These are phyloP conservation scores for Camelus bactrianus DNA, from an alignment of 2,113 vertebrate species.

Conservation along the genomic window DNA sequence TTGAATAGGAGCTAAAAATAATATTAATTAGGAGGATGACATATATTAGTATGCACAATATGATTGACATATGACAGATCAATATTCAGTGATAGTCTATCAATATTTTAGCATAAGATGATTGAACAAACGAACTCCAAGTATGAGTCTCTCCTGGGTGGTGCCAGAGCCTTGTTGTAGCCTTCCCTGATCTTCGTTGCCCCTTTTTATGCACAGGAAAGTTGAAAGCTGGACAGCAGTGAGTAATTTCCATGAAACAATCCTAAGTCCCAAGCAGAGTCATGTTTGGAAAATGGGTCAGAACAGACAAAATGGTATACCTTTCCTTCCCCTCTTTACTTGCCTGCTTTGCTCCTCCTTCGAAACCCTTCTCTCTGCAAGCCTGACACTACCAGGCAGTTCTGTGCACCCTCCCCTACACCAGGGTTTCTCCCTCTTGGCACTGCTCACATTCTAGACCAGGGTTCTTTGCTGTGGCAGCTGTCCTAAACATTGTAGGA, in stretches of 20 bases:
- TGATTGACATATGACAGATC: background rate
- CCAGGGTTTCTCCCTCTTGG: background rate
- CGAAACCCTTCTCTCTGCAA: background rate
- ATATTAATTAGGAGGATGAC: background rate
- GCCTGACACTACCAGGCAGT: background rate
- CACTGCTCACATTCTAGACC: background rate
- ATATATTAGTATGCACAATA: background rate
- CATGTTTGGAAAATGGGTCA: background rate
- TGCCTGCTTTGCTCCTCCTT: background rate
- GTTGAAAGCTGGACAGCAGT: background rate
- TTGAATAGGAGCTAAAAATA: background rate
- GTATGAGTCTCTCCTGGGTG: background rate
- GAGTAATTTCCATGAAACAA: background rate
- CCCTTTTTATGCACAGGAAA: background rate
- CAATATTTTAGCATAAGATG: background rate
- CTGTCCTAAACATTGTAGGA: background rate
- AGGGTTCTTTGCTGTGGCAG: background rate
- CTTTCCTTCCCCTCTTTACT: background rate
- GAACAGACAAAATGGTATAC: background rate
- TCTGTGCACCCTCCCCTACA: too few relatives aligned
- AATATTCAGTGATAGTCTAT: background rate
- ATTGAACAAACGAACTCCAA: background rate
- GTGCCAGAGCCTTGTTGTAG: background rate
- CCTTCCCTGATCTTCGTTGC: background rate
- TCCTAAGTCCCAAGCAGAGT: background rate